These are phyloP conservation scores for Knipowitschia caucasica DNA, from an alignment of 2,797 vertebrate genomes.

Conservation along the genomic window DNA sequence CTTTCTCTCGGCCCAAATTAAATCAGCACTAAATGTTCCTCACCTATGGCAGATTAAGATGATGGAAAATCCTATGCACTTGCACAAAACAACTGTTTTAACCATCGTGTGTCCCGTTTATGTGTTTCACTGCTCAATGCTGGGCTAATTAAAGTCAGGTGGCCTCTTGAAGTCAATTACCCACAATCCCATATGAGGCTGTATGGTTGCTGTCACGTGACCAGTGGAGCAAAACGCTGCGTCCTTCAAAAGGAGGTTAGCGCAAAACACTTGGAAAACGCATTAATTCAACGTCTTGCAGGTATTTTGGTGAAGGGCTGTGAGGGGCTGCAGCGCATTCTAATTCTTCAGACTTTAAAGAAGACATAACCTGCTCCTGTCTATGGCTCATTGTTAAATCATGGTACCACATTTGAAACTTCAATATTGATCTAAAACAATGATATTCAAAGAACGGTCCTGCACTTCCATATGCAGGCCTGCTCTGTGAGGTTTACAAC, in stretches of 20 bases:
- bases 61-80: too few relatives aligned
- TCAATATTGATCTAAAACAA: too few relatives aligned
- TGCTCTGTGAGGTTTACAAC: too few relatives aligned
- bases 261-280: neutral
- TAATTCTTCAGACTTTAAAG: neutral
- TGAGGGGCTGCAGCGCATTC: neutral
- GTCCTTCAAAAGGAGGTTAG: constrained; percentile 34
- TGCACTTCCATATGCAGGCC: too few relatives aligned
- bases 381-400: too few relatives aligned
- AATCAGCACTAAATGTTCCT: constrained; percentile 14
- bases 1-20: constrained; percentile 4
- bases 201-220: constrained; percentile 35
- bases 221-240: constrained; percentile 17
- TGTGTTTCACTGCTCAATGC: constrained; percentile 35
- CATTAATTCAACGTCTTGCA: neutral
- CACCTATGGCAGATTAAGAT: constrained; percentile 33
- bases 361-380: too few relatives aligned
- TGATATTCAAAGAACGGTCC: too few relatives aligned
- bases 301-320: neutral
- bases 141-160: constrained; percentile 69
- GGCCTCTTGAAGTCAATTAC: constrained; percentile 62
- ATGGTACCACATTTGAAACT: too few relatives aligned
- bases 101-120: constrained; percentile 37
- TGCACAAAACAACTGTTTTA: constrained; percentile 55
- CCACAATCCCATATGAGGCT: constrained; percentile 44